Percentiles rank a stretch among this genome's conserved stretches.
Evolutionary conservation across 2,797 vertebrate species (phyloP).

Genomic region (Artibeus jamaicensis): DNA sequence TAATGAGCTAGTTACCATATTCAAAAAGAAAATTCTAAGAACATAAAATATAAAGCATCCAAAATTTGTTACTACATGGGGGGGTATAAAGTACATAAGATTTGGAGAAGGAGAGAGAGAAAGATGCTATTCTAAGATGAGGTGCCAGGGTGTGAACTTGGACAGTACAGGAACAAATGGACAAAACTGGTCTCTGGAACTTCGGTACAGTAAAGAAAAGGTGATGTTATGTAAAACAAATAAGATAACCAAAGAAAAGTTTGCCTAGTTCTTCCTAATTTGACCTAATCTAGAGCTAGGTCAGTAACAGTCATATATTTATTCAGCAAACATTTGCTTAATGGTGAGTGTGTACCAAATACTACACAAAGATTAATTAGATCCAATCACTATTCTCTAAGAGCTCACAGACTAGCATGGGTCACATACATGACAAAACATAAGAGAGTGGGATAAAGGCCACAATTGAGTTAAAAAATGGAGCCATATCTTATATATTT

Average conservation of each 20-base stretch:
- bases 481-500: not conserved
- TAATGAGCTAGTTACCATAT: not conserved
- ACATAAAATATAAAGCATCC: not conserved
- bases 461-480: not conserved
- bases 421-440: not conserved
- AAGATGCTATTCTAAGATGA: conserved; percentile 1
- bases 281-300: not conserved
- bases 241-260: not conserved
- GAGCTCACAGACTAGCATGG: not conserved
- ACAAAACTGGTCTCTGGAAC: not conserved
- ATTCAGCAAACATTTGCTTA: not conserved
- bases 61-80: not conserved
- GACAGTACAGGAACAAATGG: not conserved
- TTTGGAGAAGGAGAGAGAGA: not conserved
- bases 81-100: not conserved
- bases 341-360: not conserved
- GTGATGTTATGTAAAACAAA: not conserved
- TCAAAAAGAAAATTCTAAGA: not conserved
- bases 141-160: not conserved
- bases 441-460: not conserved
- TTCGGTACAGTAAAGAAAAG: not conserved
- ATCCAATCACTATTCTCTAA: not conserved
- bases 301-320: not conserved
- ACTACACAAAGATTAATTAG: not conserved
- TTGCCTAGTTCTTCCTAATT: not conserved